Conservation (phyloP, 2,113 vertebrate genomes). For the Tricholaema leucomelas region DNA sequence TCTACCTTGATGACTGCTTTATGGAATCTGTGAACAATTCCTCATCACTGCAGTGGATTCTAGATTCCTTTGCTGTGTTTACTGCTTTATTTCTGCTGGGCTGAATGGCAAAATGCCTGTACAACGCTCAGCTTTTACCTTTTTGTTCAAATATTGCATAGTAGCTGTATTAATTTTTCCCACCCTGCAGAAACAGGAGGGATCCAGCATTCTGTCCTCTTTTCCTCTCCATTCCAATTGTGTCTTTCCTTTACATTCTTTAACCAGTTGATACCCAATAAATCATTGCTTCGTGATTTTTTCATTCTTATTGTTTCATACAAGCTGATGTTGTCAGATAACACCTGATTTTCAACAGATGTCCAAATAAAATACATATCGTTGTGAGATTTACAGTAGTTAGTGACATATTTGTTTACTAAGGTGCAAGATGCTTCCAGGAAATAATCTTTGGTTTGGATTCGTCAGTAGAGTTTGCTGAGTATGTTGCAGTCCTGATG, state of each 20-base stretch:
- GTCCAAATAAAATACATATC: neutral
- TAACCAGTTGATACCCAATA: neutral
- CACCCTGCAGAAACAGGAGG: neutral
- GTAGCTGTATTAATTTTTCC: neutral
- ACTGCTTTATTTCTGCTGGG: neutral
- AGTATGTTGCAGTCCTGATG: neutral
- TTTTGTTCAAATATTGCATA: neutral
- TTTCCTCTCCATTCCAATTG: neutral
- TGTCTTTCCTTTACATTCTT: neutral
- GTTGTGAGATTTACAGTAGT: neutral
- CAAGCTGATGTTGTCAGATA: neutral
- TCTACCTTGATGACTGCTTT: neutral
- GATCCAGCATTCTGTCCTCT: neutral
- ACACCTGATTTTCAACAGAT: neutral
- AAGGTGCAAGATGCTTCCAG: neutral
- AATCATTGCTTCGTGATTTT: neutral
- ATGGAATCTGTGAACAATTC: neutral
- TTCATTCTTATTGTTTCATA: neutral
- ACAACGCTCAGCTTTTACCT: neutral
- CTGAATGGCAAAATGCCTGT: neutral
- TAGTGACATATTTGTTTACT: neutral
- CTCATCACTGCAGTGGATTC: neutral
- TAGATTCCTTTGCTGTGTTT: neutral
- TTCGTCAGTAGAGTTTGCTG: neutral
- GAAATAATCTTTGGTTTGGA: neutral